phyloP scores from a whole-genome alignment of 2,113 vertebrate genomes.

The Chaenogobius annularis region DNA sequence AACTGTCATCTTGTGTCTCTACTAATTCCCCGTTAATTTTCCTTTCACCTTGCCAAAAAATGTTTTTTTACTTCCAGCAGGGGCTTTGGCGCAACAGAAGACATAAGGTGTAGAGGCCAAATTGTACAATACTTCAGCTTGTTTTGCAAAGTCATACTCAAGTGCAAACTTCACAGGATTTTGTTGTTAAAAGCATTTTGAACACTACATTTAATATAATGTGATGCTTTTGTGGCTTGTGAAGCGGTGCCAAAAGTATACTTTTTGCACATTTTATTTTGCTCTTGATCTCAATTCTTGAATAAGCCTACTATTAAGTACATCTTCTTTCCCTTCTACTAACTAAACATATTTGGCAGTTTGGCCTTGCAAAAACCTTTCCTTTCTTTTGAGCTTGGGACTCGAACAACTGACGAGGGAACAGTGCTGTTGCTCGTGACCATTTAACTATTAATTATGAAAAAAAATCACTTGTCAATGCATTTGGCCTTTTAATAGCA shows the following conservation, averaged over 20 bases:
- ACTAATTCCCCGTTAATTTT: background rate
- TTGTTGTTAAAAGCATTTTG: background rate
- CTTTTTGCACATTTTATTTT: background rate
- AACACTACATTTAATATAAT: background rate
- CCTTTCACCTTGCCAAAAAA: background rate
- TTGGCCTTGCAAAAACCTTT: background rate
- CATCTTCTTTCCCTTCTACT: background rate
- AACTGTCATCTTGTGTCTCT: background rate
- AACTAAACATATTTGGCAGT: background rate
- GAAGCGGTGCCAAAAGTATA: slow-evolving; percentile 1
- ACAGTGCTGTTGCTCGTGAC: background rate
- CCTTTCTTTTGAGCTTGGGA: background rate
- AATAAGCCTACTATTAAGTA: background rate
- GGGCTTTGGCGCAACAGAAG: background rate
- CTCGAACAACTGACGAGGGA: background rate
- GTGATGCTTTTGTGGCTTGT: background rate
- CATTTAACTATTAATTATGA: background rate
- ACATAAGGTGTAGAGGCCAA: background rate
- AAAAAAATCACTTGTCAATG: background rate
- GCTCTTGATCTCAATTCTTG: background rate
- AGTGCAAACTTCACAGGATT: background rate
- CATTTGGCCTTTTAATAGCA: slow-evolving; percentile 4
- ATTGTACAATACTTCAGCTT: background rate
- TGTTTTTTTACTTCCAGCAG: background rate
- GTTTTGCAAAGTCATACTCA: slow-evolving; percentile 1